These are phyloP conservation scores for Lutjanus campechanus DNA, from an alignment of 2,797 vertebrate genomes.

Conservation along the genomic window DNA sequence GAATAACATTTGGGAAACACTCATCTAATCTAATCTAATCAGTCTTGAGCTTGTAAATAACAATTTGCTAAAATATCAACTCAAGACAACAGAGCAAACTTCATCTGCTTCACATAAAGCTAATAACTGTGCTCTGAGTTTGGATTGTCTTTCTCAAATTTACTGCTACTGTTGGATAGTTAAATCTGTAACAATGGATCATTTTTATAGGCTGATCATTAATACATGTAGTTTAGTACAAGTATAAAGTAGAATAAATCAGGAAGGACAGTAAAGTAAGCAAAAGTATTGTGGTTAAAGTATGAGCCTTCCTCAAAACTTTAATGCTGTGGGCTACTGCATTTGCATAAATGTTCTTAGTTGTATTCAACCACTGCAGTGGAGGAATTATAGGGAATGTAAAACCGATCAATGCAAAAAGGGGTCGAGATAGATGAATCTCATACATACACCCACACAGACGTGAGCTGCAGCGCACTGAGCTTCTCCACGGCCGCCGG, in stretches of 20 bases:
- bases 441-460: constrained; percentile 7
- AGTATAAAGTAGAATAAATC: not conserved
- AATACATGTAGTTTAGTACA: not conserved
- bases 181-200: not conserved
- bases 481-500: constrained; percentile 20
- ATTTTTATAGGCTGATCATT: not conserved
- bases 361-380: not conserved
- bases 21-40: no score
- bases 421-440: not conserved
- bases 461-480: constrained; percentile 29
- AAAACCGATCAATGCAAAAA: not conserved
- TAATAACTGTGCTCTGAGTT: not conserved
- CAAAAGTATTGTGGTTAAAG: not conserved
- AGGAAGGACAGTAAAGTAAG: not conserved
- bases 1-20: no score
- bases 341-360: not conserved
- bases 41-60: not conserved
- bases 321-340: no score
- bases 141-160: not conserved
- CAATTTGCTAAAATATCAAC: not conserved
- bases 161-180: not conserved
- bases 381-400: not conserved
- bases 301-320: not conserved
- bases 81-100: not conserved
- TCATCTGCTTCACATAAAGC: not conserved